Evolutionary conservation across 2,797 vertebrate genomes (phyloP), one percentile per base, ranked within the genome.

Genomic region (Cryptoprocta ferox): DNA sequence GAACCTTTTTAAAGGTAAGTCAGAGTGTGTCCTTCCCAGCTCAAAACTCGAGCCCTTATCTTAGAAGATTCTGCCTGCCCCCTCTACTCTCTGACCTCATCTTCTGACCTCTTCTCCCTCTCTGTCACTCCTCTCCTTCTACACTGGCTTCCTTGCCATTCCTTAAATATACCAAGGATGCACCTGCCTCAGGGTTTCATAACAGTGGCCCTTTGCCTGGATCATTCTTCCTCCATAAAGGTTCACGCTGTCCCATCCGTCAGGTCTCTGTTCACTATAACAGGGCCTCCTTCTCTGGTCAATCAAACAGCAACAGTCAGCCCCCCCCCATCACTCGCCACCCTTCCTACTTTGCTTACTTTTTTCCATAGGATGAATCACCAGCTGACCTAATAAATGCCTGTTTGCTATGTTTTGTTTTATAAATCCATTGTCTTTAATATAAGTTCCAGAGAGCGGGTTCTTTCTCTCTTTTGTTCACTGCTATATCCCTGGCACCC

Each of bases 321-420:
- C 1, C 9, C 45, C 1, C 9, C 45, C 10, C 59, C 11, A 12
- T 45, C 45, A 50, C n/a, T 82, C 63, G 78, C 13, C 70, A 50
- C 30, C 26, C 53, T 89, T 81, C 79, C 61, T 65, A 56, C n/a
- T 83, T n/a, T 35, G 24, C 16, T 85, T 71, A 30, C 30, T 48
- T 56, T 59, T 50, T 21, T 28, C 68, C 37, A 32, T 2, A 73
- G 18, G 30, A 79, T 2, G 15, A 81, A 91, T 45, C 14, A 68
- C 14, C 21, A 83, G 70, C 26, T 37, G 16, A 70, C n/a, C 50
- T 59, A 63, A 32, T 59, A 82, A 26, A 13, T 9, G 59, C 26
- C 32, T 48, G 6, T 80, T 84, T 75, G 45, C 63, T 95, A 80
- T 75, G 39, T 53, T 96, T 86, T 39, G 32, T 75, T 91, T 68